phyloP scores from a whole-genome alignment of 2,797 vertebrate genomes.

The Linurgus olivaceus region DNA sequence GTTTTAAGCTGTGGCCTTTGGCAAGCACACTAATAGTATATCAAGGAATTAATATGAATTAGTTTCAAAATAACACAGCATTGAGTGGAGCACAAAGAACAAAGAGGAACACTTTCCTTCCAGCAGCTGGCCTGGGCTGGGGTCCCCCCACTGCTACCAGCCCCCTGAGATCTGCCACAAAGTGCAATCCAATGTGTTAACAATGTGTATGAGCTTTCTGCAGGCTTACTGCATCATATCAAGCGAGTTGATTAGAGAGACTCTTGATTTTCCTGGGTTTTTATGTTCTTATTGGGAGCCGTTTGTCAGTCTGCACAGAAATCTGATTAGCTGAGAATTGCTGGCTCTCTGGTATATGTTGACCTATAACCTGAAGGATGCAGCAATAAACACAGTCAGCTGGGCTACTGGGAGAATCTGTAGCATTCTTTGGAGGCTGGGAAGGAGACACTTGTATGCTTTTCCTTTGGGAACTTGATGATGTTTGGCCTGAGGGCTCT shows the following conservation, averaged over 20 bases:
- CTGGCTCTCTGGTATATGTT: slow-evolving; percentile 21
- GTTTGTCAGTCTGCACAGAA: slow-evolving; percentile 1
- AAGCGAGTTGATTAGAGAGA: not conserved
- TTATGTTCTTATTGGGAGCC: slow-evolving; percentile 18
- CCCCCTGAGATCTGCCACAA: not conserved
- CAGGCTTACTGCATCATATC: not conserved
- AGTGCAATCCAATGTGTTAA: not conserved
- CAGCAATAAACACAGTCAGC: not conserved
- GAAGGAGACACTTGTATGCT: not conserved
- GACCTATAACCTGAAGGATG: slow-evolving; percentile 16
- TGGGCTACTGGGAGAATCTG: not conserved
- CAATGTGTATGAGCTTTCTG: not conserved
- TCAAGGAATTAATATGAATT: not conserved
- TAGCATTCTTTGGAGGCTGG: not conserved
- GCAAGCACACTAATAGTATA: not conserved
- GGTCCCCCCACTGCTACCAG: not conserved
- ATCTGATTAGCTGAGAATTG: slow-evolving; percentile 26
- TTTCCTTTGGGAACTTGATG: not conserved
- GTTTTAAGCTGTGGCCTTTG: not conserved
- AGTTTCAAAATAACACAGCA: not conserved
- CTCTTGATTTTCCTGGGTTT: not conserved
- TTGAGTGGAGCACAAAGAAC: not conserved
- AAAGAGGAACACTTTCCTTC: not conserved
- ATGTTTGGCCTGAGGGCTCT: not conserved
- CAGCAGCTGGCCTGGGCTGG: not conserved